Evolutionary conservation across 2,113 vertebrate species (phyloP).

Genomic region (Mola mola): DNA sequence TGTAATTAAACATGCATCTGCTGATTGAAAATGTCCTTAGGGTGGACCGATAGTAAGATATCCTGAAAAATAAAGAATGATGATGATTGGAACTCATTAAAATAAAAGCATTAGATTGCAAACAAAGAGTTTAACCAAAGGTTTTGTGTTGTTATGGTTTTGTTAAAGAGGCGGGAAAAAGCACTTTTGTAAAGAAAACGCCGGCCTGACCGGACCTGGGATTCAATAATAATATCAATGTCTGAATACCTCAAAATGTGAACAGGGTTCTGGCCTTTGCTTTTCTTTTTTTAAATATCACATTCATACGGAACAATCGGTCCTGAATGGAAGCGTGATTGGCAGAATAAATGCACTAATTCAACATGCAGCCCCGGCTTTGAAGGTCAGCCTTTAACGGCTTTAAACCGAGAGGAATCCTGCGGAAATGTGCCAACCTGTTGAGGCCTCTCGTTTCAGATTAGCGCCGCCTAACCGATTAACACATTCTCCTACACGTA

Average conservation of each 20-base stretch:
- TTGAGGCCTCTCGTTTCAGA: constrained; percentile 66
- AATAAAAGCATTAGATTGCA: no score
- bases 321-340: constrained; percentile 15
- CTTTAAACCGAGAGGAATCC: constrained; percentile 37
- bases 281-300: constrained; percentile 1
- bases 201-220: no score
- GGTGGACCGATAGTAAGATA: no score
- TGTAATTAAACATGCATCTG: no score
- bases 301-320: constrained; percentile 22
- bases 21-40: no score
- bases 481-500: constrained; percentile 52
- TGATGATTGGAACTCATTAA: no score
- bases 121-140: no score
- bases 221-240: no score
- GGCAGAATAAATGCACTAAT: constrained; percentile 35
- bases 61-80: no score
- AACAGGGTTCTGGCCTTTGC: neutral
- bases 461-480: constrained; percentile 60
- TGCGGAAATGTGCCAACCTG: constrained; percentile 43
- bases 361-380: constrained; percentile 19
- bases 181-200: no score
- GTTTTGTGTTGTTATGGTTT: no score
- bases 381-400: constrained; percentile 50
- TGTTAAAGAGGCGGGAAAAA: no score
- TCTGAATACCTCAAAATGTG: constrained; percentile 16